Evolutionary conservation across 2,113 vertebrate genomes (phyloP).

Genomic region (Oreocharis arfaki): DNA sequence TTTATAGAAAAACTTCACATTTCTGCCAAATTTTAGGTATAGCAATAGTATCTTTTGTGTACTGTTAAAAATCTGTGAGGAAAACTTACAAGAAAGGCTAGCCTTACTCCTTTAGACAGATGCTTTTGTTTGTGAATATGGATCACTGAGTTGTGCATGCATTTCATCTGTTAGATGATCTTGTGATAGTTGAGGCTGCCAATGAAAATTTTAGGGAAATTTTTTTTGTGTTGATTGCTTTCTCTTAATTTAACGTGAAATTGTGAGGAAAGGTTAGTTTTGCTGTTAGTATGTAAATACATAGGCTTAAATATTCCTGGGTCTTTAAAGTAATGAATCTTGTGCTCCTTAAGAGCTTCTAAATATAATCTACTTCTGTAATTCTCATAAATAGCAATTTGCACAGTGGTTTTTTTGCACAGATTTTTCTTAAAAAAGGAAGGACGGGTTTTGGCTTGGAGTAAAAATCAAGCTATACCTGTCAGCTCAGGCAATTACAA

Average conservation of each 20-base stretch:
- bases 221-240: not conserved
- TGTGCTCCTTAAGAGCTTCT: not conserved
- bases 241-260: not conserved
- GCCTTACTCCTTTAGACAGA: not conserved
- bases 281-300: not conserved
- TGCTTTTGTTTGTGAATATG: not conserved
- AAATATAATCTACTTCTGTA: not conserved
- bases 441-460: not conserved
- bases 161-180: not conserved
- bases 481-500: not conserved
- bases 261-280: not conserved
- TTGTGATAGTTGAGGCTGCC: not conserved
- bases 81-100: not conserved
- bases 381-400: not conserved
- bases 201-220: not conserved
- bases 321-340: not conserved
- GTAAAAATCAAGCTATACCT: not conserved
- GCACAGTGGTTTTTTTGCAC: not conserved
- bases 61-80: not conserved
- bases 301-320: not conserved
- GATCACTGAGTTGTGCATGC: not conserved
- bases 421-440: not conserved
- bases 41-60: not conserved
- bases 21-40: not conserved
- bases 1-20: not conserved